phyloP scores from a whole-genome alignment of 2,113 vertebrate genomes.

The Mixornis gularis region DNA sequence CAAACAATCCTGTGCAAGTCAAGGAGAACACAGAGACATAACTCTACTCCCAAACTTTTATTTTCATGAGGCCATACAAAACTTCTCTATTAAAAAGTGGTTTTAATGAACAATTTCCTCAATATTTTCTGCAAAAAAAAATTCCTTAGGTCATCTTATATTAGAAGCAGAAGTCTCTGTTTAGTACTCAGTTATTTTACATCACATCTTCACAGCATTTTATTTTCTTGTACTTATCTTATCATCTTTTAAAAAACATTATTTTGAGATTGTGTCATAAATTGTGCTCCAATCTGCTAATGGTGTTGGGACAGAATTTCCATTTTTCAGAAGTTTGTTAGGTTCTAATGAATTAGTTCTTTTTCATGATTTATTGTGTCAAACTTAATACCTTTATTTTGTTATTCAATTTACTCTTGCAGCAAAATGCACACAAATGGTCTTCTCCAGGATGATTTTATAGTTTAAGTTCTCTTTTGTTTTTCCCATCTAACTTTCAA shows the following conservation, averaged over 20 bases:
- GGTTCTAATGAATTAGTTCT: constrained; percentile 1
- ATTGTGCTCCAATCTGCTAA: not conserved
- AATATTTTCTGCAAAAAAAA: not conserved
- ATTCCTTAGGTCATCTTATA: not conserved
- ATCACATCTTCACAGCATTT: not conserved
- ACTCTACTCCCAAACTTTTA: not conserved
- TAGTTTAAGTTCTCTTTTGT: not conserved
- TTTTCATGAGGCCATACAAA: not conserved
- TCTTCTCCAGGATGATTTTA: not conserved
- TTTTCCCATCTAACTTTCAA: not conserved
- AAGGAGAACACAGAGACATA: not conserved
- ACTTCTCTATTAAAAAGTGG: not conserved
- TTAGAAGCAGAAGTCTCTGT: not conserved
- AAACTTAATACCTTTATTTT: not conserved
- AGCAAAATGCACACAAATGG: not conserved
- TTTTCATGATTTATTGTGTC: not conserved
- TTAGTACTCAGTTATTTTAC: not conserved
- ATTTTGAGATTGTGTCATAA: not conserved
- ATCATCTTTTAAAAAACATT: not conserved
- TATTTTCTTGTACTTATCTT: not conserved
- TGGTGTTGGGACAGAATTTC: not conserved
- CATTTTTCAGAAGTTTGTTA: not conserved
- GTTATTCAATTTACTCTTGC: not conserved
- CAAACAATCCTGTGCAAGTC: not conserved
- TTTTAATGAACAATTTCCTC: not conserved